Percentiles rank a stretch among this genome's conserved stretches.
Conservation (phyloP, 2,113 vertebrate species). For the Ahaetulla prasina region DNA sequence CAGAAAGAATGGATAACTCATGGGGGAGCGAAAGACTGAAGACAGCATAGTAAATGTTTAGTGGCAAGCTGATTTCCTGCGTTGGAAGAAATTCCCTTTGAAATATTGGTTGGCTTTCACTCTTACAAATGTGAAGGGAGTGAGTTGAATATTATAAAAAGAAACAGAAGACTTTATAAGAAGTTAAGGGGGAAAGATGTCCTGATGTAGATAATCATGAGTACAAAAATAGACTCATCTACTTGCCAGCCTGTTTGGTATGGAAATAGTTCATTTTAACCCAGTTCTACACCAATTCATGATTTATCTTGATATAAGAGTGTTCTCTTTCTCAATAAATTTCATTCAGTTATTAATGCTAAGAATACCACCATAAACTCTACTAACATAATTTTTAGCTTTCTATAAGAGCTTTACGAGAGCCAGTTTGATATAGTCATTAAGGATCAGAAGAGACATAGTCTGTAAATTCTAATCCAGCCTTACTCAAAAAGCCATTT, state of each 20-base stretch:
- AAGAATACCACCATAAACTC: background rate
- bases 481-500: too few species aligned
- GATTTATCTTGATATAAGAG: background rate
- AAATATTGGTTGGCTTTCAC: background rate
- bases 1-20: constrained; percentile 41
- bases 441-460: too few species aligned
- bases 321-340: background rate
- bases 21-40: background rate
- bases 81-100: background rate
- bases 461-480: too few species aligned
- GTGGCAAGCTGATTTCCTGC: background rate
- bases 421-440: background rate
- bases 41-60: constrained; percentile 20
- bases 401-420: background rate
- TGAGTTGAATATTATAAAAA: background rate
- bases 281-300: background rate
- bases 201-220: background rate
- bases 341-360: background rate
- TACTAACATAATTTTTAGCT: background rate
- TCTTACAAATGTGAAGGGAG: background rate
- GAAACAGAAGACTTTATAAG: background rate
- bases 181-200: background rate
- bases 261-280: background rate
- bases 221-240: background rate
- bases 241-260: background rate